phyloP scores from a whole-genome alignment of 2,888 invertebrate species.

The Actias luna region DNA sequence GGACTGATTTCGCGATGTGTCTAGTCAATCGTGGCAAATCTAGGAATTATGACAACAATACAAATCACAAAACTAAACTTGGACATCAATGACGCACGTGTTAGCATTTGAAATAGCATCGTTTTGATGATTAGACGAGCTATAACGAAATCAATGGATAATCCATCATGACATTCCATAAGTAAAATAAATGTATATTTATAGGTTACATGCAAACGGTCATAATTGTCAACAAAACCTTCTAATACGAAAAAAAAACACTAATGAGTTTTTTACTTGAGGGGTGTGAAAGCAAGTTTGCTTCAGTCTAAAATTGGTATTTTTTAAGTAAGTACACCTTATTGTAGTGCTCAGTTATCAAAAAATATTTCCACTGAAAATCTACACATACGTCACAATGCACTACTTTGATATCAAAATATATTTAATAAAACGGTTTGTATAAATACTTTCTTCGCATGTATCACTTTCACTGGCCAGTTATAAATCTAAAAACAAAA shows the following conservation, averaged over 20 bases:
- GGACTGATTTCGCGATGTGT: too few relatives aligned
- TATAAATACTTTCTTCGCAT: background rate
- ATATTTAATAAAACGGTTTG: background rate
- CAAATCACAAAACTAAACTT: constrained; percentile 36
- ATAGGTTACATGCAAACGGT: too few relatives aligned
- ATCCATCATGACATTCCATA: background rate
- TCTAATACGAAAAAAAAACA: too few relatives aligned
- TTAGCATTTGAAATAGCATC: background rate
- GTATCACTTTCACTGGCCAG: constrained; percentile 8
- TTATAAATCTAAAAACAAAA: background rate
- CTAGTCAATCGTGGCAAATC: background rate
- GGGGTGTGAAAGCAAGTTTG: too few relatives aligned
- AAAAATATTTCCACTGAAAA: background rate
- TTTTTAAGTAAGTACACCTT: too few relatives aligned
- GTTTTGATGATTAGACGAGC: background rate
- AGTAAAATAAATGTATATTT: background rate
- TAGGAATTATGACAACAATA: constrained; percentile 28
- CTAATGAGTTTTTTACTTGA: too few relatives aligned
- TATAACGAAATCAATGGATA: background rate
- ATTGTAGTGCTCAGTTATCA: background rate
- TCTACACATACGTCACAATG: background rate
- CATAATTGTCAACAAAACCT: too few relatives aligned
- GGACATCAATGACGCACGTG: constrained; percentile 41
- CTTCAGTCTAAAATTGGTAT: too few relatives aligned
- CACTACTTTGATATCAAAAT: background rate